Conservation (phyloP, 2,888 invertebrate species). For the Hylaea fasciaria region DNA sequence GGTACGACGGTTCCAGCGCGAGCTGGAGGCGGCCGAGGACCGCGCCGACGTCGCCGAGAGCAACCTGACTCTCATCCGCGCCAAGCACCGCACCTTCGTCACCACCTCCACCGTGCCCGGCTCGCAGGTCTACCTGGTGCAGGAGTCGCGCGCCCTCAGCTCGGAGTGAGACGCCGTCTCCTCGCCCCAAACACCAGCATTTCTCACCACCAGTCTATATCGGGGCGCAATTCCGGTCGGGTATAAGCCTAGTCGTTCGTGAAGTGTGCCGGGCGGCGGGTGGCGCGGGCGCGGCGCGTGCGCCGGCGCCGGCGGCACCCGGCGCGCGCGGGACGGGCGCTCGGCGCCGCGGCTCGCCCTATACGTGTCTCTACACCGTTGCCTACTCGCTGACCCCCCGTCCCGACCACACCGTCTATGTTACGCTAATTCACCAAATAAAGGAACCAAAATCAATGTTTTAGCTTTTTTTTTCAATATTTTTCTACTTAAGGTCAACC, state of each 20-base stretch:
- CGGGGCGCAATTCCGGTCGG: slow-evolving; percentile 82
- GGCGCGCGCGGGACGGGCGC: slow-evolving; percentile 71
- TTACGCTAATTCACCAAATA: slow-evolving; percentile 76
- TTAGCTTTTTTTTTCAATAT: slow-evolving; percentile 79
- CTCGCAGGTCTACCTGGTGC: slow-evolving; percentile 95
- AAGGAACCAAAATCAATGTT: slow-evolving; percentile 75
- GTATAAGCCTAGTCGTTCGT: slow-evolving; percentile 83
- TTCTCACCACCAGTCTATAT: slow-evolving; percentile 70
- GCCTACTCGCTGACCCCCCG: slow-evolving; percentile 75
- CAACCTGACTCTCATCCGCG: slow-evolving; percentile 97
- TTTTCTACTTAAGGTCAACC: slow-evolving; percentile 76
- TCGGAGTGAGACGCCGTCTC: slow-evolving; percentile 66
- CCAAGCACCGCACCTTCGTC: slow-evolving; percentile 99
- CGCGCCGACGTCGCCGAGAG: slow-evolving; percentile 97
- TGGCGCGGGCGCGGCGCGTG: slow-evolving; percentile 51
- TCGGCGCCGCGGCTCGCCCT: slow-evolving; percentile 76
- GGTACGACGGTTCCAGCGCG: slow-evolving; percentile 99
- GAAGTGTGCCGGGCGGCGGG: slow-evolving; percentile 68
- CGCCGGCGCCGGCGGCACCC: slow-evolving; percentile 52
- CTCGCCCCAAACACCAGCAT: slow-evolving; percentile 74
- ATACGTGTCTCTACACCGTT: slow-evolving; percentile 76
- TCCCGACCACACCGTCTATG: slow-evolving; percentile 65
- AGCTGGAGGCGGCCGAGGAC: slow-evolving; percentile 98
- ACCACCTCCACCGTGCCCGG: slow-evolving; percentile 97
- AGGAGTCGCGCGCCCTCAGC: slow-evolving; percentile 90